Evolutionary conservation across 2,797 vertebrate genomes (phyloP).

Genomic region (Erethizon dorsatum): DNA sequence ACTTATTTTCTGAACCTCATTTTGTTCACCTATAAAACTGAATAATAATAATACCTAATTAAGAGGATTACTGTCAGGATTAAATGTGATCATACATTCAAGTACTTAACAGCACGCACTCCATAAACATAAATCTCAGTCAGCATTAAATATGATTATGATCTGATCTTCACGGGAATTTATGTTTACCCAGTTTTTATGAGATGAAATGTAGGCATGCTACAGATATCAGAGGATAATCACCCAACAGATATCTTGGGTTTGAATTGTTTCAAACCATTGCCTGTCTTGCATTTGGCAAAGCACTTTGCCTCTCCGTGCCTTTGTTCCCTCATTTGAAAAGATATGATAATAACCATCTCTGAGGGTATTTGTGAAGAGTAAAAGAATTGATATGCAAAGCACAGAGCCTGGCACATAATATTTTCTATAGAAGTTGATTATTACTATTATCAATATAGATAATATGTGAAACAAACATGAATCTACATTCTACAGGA

Average conservation of each 20-base stretch:
- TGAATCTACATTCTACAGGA: background rate
- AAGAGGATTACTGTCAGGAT: background rate
- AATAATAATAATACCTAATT: constrained; percentile 19
- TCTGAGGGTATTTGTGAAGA: background rate
- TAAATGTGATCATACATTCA: background rate
- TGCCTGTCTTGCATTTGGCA: background rate
- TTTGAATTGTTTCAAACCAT: background rate
- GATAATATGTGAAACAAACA: background rate
- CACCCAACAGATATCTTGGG: background rate
- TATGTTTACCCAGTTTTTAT: background rate
- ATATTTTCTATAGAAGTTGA: background rate
- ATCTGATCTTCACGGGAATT: background rate
- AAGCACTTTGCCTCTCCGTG: background rate
- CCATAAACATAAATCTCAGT: background rate
- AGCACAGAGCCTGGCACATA: background rate
- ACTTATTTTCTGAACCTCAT: background rate
- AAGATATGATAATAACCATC: background rate
- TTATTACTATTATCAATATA: constrained; percentile 19
- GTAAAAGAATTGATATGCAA: constrained; percentile 13
- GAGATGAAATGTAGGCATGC: background rate
- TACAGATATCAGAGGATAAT: background rate
- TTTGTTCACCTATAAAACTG: constrained; percentile 1
- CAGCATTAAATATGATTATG: background rate
- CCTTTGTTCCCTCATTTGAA: background rate
- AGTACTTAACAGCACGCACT: background rate